These are phyloP conservation scores for Frieseomelitta varia DNA, from an alignment of 1,140 invertebrate species.

Conservation along the genomic window DNA sequence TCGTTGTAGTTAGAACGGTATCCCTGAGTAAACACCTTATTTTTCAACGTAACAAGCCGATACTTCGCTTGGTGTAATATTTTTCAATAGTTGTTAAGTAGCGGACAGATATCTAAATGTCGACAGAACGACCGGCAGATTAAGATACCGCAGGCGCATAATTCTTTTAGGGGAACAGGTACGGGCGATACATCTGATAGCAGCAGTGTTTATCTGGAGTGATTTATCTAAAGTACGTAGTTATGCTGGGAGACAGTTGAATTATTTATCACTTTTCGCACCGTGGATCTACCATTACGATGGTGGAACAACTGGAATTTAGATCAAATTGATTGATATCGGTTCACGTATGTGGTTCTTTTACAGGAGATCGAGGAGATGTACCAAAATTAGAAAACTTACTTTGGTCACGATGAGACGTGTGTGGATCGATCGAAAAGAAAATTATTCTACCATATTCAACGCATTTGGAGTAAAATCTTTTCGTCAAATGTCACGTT, in stretches of 20 bases:
- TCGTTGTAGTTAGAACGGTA: not conserved
- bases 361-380: not conserved
- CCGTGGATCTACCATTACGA: not conserved
- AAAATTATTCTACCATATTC: not conserved
- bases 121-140: constrained; percentile 30
- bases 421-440: not conserved
- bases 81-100: not conserved
- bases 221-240: constrained; percentile 48
- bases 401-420: not conserved
- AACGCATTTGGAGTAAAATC: not conserved
- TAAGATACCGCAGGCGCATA: constrained; percentile 30
- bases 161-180: constrained; percentile 31
- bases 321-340: constrained; percentile 9
- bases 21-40: not conserved
- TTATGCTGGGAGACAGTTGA: constrained; percentile 13
- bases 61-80: not conserved
- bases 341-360: not conserved
- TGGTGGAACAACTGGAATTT: not conserved
- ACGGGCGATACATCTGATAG: constrained; percentile 34
- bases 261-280: constrained; percentile 41
- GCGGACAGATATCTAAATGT: constrained; percentile 18
- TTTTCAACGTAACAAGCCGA: not conserved
- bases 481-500: not conserved
- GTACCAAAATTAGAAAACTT: not conserved
- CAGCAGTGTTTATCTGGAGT: constrained; percentile 33